Percentiles rank a stretch among this genome's conserved stretches.
phyloP scores from a whole-genome alignment of 2,113 vertebrate genomes.

The Cervus canadensis region DNA sequence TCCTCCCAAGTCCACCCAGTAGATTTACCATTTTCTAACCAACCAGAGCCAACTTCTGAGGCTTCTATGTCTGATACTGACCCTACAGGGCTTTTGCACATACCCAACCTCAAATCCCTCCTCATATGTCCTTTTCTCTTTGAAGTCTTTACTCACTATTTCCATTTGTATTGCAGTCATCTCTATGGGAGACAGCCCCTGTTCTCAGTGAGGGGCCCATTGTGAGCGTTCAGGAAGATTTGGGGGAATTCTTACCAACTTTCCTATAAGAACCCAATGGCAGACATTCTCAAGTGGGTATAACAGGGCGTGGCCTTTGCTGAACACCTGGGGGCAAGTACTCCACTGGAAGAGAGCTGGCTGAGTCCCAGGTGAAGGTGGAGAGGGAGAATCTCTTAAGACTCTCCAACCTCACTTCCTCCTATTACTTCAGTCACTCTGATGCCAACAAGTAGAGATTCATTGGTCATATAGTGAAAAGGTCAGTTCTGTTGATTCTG shows the following conservation, averaged over 20 bases:
- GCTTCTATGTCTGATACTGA: background rate
- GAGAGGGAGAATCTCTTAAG: background rate
- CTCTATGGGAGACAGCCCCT: background rate
- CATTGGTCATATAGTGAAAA: background rate
- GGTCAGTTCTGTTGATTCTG: background rate
- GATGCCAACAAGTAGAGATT: background rate
- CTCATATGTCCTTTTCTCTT: background rate
- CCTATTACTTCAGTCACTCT: background rate
- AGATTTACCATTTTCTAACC: background rate
- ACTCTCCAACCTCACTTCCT: background rate
- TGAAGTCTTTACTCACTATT: background rate
- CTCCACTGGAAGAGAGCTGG: background rate
- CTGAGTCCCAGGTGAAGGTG: background rate
- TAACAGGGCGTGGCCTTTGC: background rate
- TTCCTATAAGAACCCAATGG: background rate
- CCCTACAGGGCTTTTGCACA: background rate
- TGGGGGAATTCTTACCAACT: background rate
- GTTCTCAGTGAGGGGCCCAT: background rate
- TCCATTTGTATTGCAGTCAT: background rate
- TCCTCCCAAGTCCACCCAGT: background rate
- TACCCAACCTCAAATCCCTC: background rate
- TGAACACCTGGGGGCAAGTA: background rate
- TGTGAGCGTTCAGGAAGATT: background rate
- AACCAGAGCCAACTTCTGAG: background rate
- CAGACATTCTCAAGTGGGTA: background rate